Base-by-base conservation (phyloP, 2,113 vertebrate genomes). In the Nansenia antarctica region DNA sequence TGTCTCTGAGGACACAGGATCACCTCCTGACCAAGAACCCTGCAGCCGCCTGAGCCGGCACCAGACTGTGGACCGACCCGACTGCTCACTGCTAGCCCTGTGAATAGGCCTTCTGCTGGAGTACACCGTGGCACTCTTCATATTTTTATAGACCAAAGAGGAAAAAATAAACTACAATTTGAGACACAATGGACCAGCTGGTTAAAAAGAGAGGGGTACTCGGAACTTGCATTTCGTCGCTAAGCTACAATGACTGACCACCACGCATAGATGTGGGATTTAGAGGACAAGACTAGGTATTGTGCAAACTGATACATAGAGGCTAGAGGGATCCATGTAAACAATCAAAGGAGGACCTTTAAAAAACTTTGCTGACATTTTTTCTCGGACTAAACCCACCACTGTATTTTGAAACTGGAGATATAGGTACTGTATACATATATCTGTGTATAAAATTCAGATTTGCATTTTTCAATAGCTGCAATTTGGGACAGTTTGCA, bases 91-190 rank as follows among this genome's bases (percentile, higher is more conserved):
- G 94, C 88, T 49, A 82, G 68, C 39, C 67, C 61, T 90, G 85
- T 91, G 90, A 93, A 94, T 89, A 94, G 93, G 94, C 95, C 92
- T 93, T 92, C 90, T 94, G 94, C 93, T 94, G 86, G 89, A 94
- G 93, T 93, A 93, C 93, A 94, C 92, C 85, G 96, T 93, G 93
- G 91, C 94, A 93, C 90, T 90, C 90, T 90, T 91, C 93, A 89
- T 94, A 91, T 94, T 93, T 92, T 94, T 92, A 96, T 95, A 96
- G 96, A 99, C 96, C 97, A 99, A 99, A 98, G 97, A 99, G 75
- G 81, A 86, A 84, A 81, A 69, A 84, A 69, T 35, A 35, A 81
- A 37, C 69, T 70, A 86, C 86, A 86, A 82, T 85, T 82, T 86
- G 82, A 74, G 76, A 82, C 81, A 27, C 81, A 88, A 84, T 74